Percentiles rank a stretch among this genome's conserved stretches.
phyloP scores from a whole-genome alignment of 53 echinoderm and acorn worm species.

The Arbacia lixula region DNA sequence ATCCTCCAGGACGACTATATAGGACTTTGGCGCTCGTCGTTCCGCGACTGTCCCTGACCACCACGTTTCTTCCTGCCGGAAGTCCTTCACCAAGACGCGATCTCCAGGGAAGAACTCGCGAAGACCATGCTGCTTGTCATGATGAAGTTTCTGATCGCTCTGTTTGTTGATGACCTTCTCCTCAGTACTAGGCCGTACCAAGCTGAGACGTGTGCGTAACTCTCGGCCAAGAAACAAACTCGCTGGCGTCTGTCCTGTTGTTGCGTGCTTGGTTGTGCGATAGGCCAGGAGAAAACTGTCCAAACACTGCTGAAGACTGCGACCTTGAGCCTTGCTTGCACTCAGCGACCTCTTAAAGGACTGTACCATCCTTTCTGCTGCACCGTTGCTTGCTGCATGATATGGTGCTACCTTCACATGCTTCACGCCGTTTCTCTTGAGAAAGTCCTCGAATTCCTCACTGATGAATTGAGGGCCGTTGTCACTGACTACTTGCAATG shows the following conservation, averaged over 20 bases:
- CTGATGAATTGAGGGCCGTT: conserved; percentile 55
- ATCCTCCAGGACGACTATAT: conserved; percentile 34
- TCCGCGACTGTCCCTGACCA: conserved; percentile 14
- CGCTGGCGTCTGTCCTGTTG: conserved; percentile 60
- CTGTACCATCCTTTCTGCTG: conserved; percentile 57
- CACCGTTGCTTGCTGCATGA: conserved; percentile 63
- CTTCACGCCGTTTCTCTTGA: conserved; percentile 36
- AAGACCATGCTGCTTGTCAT: conserved; percentile 16
- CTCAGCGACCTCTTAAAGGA: conserved; percentile 52
- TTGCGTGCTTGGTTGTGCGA: conserved; percentile 53
- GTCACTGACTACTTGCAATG: conserved; percentile 39
- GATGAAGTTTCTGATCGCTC: conserved; percentile 25
- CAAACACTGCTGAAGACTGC: conserved; percentile 51
- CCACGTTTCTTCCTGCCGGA: conserved; percentile 11
- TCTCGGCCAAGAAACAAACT: conserved; percentile 50
- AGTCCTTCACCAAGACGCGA: conserved; percentile 51
- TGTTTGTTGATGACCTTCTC: conserved; percentile 23
- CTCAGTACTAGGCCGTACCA: conserved; percentile 18
- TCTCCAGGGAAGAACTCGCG: conserved; percentile 27
- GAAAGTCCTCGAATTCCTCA: conserved; percentile 48
- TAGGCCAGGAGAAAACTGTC: conserved; percentile 58
- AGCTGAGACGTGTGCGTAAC: conserved; percentile 28
- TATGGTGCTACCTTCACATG: conserved; percentile 33
- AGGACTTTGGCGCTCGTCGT: conserved; percentile 48
- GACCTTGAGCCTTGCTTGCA: conserved; percentile 14